phyloP scores from a whole-genome alignment of 2,888 invertebrate species.

The Archaeoteleia sp. region DNA sequence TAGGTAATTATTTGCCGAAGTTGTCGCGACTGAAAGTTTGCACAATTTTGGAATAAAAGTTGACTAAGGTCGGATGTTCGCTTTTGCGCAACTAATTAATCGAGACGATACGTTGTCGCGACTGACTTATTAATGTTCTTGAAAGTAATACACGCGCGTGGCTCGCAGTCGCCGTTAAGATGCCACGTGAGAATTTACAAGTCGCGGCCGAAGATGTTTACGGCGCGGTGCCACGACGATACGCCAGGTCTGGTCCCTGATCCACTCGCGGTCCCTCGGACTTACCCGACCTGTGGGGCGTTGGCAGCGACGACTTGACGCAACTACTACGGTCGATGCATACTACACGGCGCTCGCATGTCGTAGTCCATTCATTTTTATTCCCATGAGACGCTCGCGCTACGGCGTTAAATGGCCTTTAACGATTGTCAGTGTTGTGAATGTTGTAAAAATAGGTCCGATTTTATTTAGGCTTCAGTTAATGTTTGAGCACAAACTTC shows the following conservation, averaged over 20 bases:
- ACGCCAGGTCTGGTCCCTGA: constrained; percentile 52
- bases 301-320: constrained; percentile 53
- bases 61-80: too few relatives aligned
- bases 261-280: constrained; percentile 41
- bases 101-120: constrained; percentile 55
- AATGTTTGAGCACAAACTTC: too few relatives aligned
- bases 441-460: constrained; percentile 7
- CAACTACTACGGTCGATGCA: constrained; percentile 47
- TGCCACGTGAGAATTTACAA: constrained; percentile 71
- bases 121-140: constrained; percentile 71
- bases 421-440: constrained; percentile 5
- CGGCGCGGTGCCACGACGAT: constrained; percentile 65
- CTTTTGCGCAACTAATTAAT: constrained; percentile 32
- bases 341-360: constrained; percentile 34
- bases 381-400: constrained; percentile 30
- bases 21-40: too few relatives aligned
- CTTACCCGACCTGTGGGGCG: constrained; percentile 50
- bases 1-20: too few relatives aligned
- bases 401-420: constrained; percentile 37
- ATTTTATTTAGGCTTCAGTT: too few relatives aligned
- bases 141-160: constrained; percentile 71
- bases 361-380: constrained; percentile 51
- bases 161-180: constrained; percentile 69
- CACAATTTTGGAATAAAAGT: too few relatives aligned
- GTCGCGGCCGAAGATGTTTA: constrained; percentile 68